Evolutionary conservation across 2,113 vertebrate genomes (phyloP), one percentile per base, ranked within the genome.

Genomic region (Bothrops jararaca): DNA sequence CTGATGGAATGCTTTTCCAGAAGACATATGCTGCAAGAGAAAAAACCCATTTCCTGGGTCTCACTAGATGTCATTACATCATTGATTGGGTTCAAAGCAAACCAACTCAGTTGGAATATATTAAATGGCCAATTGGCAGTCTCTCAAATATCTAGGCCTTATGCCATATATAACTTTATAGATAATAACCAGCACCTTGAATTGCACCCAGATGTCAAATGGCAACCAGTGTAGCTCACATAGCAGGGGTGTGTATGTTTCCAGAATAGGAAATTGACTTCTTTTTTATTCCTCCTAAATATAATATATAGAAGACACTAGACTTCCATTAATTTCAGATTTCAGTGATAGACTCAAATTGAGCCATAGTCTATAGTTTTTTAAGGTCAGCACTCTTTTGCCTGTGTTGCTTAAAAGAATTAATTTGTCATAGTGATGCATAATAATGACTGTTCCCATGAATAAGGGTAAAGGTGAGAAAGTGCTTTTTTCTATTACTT

Each of bases 401-500:
- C 85, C 3, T 0, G 12, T 60, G 48, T 93, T 60, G 3, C 23
- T 3, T 89, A 52, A 92, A 89, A 45, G 85, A 95, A 91, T 7
- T 57, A 6, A 22, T 85, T 94, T 86, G 92, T 93, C 54, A 95
- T 74, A 92, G 45, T 24, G 45, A 90, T 42, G 80, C 80, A 86
- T 56, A 90, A 86, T 80, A 92, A 92, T 64, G 80, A 64, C 56
- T 86, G 20, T 90, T 93, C 92, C 52, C 57, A 53, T 86, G 89
- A 64, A 64, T 93, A 64, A 80, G 56, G 56, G 45, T 53, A 93
- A 64, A 92, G 87, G 74, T 86, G 50, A 91, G 1, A n/a, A 45
- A 94, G n/a, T 12, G 48, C 80, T 86, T 86, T 86, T 92, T 90
- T 29, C 80, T 93, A 86, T 90, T 90, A 53, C 90, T 13, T 92